phyloP scores from a whole-genome alignment of 2,888 invertebrate species.

The Stramonita haemastoma region DNA sequence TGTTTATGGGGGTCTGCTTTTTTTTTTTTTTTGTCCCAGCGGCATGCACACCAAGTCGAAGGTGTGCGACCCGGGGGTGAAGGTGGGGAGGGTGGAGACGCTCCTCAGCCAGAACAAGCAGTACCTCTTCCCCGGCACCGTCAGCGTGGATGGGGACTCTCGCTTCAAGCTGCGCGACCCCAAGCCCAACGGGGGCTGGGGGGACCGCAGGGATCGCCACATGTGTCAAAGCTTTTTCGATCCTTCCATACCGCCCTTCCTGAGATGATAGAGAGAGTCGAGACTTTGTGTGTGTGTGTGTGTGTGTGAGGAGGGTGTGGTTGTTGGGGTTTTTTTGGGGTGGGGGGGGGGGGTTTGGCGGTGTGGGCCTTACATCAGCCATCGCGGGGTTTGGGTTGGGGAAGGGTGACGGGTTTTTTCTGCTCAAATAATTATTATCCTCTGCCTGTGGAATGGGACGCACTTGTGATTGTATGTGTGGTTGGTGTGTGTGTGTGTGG shows the following conservation, averaged over 20 bases:
- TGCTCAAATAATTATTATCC: neutral
- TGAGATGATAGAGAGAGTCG: constrained; percentile 30
- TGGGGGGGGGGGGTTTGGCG: neutral
- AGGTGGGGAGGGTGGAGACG: constrained; percentile 70
- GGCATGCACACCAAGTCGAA: constrained; percentile 93
- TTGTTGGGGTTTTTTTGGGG: neutral
- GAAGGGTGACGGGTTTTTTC: neutral
- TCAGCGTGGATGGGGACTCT: constrained; percentile 81
- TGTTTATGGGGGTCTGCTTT: too few relatives aligned
- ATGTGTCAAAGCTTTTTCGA: constrained; percentile 82
- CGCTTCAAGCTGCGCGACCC: constrained; percentile 73
- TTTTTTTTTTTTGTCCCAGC: constrained; percentile 47
- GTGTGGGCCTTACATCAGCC: neutral
- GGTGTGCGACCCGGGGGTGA: constrained; percentile 80
- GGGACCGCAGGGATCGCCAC: constrained; percentile 91
- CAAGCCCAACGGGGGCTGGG: constrained; percentile 95
- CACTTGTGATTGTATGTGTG: neutral
- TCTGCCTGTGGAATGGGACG: neutral
- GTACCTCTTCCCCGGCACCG: constrained; percentile 78
- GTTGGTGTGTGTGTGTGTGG: too few relatives aligned
- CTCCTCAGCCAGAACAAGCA: constrained; percentile 76
- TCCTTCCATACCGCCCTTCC: constrained; percentile 20
- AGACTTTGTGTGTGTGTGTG: neutral
- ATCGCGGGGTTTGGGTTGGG: neutral
- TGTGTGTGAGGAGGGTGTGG: neutral